Percentiles rank a stretch among this genome's conserved stretches.
Conservation (phyloP, 2,888 invertebrate species). For the Pyrochroa serraticornis region DNA sequence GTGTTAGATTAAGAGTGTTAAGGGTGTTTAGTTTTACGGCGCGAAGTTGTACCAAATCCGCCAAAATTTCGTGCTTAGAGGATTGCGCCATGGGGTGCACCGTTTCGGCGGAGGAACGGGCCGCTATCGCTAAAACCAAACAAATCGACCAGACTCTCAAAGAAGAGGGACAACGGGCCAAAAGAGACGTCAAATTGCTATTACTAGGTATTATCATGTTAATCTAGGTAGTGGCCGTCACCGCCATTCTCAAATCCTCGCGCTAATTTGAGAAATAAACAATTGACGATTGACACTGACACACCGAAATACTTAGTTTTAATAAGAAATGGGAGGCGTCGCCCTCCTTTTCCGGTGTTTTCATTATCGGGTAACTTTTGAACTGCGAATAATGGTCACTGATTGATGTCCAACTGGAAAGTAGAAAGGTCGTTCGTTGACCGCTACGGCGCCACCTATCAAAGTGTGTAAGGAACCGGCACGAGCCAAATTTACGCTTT, state of each 20-base stretch:
- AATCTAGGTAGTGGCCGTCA: background rate
- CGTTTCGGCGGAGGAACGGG: conserved; percentile 99
- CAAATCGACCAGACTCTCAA: conserved; percentile 97
- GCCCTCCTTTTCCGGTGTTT: too few species aligned
- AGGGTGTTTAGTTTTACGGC: conserved; percentile 15
- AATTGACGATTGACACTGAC: too few species aligned
- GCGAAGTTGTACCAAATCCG: conserved; percentile 31
- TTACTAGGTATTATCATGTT: conserved; percentile 79
- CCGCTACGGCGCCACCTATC: background rate
- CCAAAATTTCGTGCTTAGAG: conserved; percentile 53
- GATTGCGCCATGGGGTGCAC: conserved; percentile 90
- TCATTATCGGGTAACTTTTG: too few species aligned
- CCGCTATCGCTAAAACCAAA: conserved; percentile 96
- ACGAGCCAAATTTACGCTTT: too few species aligned
- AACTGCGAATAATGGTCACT: too few species aligned
- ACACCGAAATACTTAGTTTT: too few species aligned
- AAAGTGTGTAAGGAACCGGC: too few species aligned
- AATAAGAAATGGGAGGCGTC: too few species aligned
- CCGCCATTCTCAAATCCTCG: conserved; percentile 2
- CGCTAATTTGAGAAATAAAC: too few species aligned
- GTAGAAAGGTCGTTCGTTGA: conserved; percentile 6
- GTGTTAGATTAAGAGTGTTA: background rate
- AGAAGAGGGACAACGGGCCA: conserved; percentile 97
- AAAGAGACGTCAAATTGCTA: conserved; percentile 98
- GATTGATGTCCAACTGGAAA: background rate